Conservation (phyloP, 2,888 invertebrate species). For the Plebejus argus region DNA sequence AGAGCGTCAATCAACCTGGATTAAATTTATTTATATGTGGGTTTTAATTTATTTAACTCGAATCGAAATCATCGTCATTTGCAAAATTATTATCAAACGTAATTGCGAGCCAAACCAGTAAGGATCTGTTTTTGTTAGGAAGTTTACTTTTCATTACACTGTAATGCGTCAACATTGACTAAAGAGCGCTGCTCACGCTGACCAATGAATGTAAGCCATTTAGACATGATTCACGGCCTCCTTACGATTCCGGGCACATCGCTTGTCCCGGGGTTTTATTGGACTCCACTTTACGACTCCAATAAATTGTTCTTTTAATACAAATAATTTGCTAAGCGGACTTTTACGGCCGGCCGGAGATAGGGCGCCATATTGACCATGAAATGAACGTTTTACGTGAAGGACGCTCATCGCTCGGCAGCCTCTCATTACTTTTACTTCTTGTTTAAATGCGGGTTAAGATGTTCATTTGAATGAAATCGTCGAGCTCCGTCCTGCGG, state of each 20-base stretch:
- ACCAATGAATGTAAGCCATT: neutral
- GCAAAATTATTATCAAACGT: too few species aligned
- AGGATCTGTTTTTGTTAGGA: neutral
- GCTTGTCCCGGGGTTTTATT: neutral
- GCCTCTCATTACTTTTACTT: neutral
- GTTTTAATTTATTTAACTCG: too few species aligned
- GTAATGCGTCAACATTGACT: neutral
- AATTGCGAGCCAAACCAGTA: too few species aligned
- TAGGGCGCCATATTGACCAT: constrained; percentile 7
- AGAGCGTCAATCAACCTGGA: too few species aligned
- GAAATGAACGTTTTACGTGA: neutral
- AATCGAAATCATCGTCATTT: too few species aligned
- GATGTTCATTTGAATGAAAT: neutral
- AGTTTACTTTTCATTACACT: too few species aligned
- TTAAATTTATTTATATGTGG: too few species aligned
- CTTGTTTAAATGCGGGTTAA: constrained; percentile 10
- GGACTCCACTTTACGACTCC: constrained; percentile 20
- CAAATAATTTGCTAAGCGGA: constrained; percentile 23
- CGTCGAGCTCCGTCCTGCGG: too few species aligned
- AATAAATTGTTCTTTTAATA: constrained; percentile 28
- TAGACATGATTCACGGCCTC: neutral
- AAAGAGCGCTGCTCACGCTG: neutral
- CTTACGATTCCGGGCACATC: neutral
- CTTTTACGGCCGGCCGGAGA: constrained; percentile 2
- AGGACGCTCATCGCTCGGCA: neutral